Evolutionary conservation across 1,140 invertebrate species (phyloP), one percentile per base, ranked within the genome.

Genomic region (Microplitis mediator): DNA sequence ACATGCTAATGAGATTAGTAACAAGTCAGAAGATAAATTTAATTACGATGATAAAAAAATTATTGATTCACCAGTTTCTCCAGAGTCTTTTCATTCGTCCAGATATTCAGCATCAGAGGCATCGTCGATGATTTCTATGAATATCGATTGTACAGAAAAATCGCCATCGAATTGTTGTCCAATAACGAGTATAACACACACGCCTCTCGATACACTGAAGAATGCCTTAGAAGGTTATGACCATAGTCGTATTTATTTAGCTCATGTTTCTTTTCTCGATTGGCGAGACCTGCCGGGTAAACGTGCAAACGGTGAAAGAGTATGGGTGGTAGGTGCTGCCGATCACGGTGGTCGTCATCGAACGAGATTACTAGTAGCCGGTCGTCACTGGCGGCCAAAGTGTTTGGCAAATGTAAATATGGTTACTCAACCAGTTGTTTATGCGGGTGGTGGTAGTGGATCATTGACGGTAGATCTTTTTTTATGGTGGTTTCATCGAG

Each of bases 391-490:
- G 88, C 78, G 87, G 36, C 89, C 88, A 0, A 76, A 80, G 11
- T 89, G 88, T 77, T 72, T 89, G 5, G 79, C 82, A 23, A 78
- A 81, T 39, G 88, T 89, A n/a, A 89, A 90, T 77, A 89, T 89
- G 88, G 64, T 89, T 4, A 89, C 83, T 45, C 88, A 89, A 62
- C 88, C 89, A 4, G 88, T 89, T 0, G 84, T 89, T 5, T 89
- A 89, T 71, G 89, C 88, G 0, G 88, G 88, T 1, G 89, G 88
- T 3, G 88, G 88, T 8, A 84, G 85, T 5, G 88, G 87, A 4
- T 79, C 79, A 0, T 76, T 88, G 0, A 89, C 88, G 0, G 79
- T 85, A 0, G 87, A 89, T 68, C 79, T 90, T 1, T 89, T 89
- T 39, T 80, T 86, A 4, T 89, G 88, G 88, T 89, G 88, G 88